Conservation (phyloP, 2,888 invertebrate genomes). For the Crioceris asparagi region DNA sequence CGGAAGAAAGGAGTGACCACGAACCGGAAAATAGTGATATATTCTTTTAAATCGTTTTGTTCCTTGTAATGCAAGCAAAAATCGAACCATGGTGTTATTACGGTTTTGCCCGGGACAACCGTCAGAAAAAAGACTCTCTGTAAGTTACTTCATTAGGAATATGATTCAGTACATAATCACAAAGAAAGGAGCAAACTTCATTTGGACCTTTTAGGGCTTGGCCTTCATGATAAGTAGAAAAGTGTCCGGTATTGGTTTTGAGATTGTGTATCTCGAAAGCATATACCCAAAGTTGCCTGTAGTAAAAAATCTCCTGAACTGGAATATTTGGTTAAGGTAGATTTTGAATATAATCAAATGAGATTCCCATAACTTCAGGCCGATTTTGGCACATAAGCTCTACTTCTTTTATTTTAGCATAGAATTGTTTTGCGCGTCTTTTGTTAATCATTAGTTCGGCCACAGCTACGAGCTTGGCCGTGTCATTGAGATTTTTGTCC, state of each 20-base stretch:
- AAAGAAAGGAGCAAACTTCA: slow-evolving; percentile 17
- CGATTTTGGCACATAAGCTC: slow-evolving; percentile 7
- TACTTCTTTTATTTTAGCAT: slow-evolving; percentile 12
- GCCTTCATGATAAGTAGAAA: slow-evolving; percentile 16
- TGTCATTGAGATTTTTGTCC: slow-evolving; percentile 6
- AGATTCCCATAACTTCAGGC: background rate
- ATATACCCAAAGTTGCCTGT: slow-evolving; percentile 10
- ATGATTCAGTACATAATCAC: slow-evolving; percentile 14
- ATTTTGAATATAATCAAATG: slow-evolving; percentile 22
- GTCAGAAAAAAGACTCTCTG: slow-evolving; percentile 17
- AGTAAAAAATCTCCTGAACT: slow-evolving; percentile 5
- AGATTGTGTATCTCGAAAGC: slow-evolving; percentile 9
- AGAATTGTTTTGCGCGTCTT: slow-evolving; percentile 11
- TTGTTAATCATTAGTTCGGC: slow-evolving; percentile 11
- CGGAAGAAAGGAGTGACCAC: slow-evolving; percentile 17
- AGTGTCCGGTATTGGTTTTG: slow-evolving; percentile 11
- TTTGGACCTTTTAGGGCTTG: slow-evolving; percentile 15
- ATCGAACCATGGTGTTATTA: slow-evolving; percentile 16
- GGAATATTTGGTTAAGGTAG: slow-evolving; percentile 5
- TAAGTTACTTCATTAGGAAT: slow-evolving; percentile 11
- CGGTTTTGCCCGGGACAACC: slow-evolving; percentile 18
- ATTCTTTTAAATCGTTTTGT: slow-evolving; percentile 15
- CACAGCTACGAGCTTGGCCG: slow-evolving; percentile 12
- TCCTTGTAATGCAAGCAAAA: slow-evolving; percentile 12
- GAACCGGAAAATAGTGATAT: slow-evolving; percentile 15